Evolutionary conservation across 2,888 invertebrate genomes (phyloP).

Genomic region (Meteorus cinctellus): DNA sequence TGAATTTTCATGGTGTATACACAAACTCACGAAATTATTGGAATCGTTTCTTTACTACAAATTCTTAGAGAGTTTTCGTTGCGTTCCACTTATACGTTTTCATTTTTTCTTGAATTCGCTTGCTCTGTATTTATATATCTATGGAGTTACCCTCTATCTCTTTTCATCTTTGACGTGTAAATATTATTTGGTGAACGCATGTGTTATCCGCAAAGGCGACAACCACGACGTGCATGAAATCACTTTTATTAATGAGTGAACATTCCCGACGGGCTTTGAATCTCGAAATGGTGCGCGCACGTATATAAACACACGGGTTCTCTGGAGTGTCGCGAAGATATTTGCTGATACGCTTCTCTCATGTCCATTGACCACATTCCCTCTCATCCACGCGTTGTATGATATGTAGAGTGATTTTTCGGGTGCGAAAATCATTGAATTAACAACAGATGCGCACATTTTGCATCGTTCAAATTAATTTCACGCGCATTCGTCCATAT

Average conservation of each 20-base stretch:
- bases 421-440: slow-evolving; percentile 35
- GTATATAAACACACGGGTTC: slow-evolving; percentile 21
- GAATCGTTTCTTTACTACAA: slow-evolving; percentile 64
- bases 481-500: neutral
- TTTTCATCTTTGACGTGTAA: slow-evolving; percentile 37
- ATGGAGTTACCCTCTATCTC: neutral
- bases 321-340: slow-evolving; percentile 39
- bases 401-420: slow-evolving; percentile 7
- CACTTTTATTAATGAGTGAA: slow-evolving; percentile 70
- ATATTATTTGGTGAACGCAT: slow-evolving; percentile 41
- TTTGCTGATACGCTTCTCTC: slow-evolving; percentile 45
- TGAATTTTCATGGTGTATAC: slow-evolving; percentile 13
- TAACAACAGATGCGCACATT: slow-evolving; percentile 39
- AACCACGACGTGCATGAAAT: slow-evolving; percentile 53
- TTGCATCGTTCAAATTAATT: slow-evolving; percentile 25
- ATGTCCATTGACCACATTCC: slow-evolving; percentile 31
- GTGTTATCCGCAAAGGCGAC: slow-evolving; percentile 45
- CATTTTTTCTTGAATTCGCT: neutral
- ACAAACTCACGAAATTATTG: slow-evolving; percentile 65
- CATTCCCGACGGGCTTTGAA: slow-evolving; percentile 68
- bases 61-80: slow-evolving; percentile 63
- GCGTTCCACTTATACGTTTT: slow-evolving; percentile 34
- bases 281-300: slow-evolving; percentile 52
- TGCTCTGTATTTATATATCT: slow-evolving; percentile 17
- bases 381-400: slow-evolving; percentile 25